Percentiles rank a stretch among this genome's conserved stretches.
phyloP scores from a whole-genome alignment of 2,797 vertebrate genomes.

The Arnoldichthys spilopterus region DNA sequence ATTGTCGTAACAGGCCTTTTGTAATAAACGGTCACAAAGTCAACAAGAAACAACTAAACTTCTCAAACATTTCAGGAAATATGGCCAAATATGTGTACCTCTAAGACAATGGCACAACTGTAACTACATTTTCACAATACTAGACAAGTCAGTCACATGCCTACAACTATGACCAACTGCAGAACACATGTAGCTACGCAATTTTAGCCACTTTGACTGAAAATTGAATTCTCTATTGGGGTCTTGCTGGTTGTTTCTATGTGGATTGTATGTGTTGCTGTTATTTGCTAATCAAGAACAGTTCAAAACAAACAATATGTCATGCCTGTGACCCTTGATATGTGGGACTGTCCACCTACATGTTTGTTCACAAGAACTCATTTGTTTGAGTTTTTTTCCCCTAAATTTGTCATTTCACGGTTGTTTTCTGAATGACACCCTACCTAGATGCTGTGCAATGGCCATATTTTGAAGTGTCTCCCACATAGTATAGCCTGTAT shows the following conservation, averaged over 20 bases:
- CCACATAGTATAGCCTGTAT: conserved; percentile 8
- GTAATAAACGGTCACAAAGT: conserved; percentile 84
- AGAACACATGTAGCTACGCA: conserved; percentile 50
- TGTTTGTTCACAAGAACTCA: background rate
- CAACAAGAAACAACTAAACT: conserved; percentile 82
- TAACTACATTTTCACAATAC: conserved; percentile 82
- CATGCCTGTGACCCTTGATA: conserved; percentile 26
- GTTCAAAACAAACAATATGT: conserved; percentile 32
- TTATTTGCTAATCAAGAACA: conserved; percentile 26
- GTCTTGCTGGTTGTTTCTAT: conserved; percentile 29
- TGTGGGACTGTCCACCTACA: conserved; percentile 7
- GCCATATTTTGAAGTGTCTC: conserved; percentile 18
- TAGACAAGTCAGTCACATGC: conserved; percentile 81
- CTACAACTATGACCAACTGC: conserved; percentile 78
- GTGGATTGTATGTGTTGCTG: conserved; percentile 3
- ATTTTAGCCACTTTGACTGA: conserved; percentile 35
- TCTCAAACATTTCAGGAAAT: conserved; percentile 77
- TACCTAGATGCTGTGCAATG: background rate
- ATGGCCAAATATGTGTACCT: conserved; percentile 80
- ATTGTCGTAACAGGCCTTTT: conserved; percentile 82
- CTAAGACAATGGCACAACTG: conserved; percentile 81
- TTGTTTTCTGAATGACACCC: conserved; percentile 8
- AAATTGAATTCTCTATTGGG: conserved; percentile 16
- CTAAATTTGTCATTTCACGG: conserved; percentile 1
- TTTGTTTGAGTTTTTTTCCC: background rate